Evolutionary conservation across 2,113 vertebrate genomes (phyloP).

Genomic region (Campylomormyrus numenius): DNA sequence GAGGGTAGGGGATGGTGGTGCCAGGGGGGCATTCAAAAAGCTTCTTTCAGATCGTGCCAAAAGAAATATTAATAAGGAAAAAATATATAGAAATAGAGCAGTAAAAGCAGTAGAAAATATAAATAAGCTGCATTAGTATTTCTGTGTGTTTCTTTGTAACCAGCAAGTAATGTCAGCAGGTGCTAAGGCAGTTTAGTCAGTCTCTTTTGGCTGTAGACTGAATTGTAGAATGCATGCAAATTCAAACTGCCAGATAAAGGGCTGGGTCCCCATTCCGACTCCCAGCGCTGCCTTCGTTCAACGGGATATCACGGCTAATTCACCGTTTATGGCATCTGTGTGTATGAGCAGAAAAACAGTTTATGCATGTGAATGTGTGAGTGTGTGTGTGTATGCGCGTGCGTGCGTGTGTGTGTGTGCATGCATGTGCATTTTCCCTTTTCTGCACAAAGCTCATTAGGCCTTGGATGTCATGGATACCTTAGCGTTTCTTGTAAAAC

Average conservation of each 20-base stretch:
- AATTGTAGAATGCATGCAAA: not conserved
- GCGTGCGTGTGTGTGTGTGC: not conserved
- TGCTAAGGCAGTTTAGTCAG: no score
- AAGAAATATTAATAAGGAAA: not conserved
- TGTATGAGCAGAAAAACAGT: not conserved
- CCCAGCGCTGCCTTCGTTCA: not conserved
- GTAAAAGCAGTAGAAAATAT: not conserved
- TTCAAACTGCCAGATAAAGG: slow-evolving; percentile 10
- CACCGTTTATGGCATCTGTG: not conserved
- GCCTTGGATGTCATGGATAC: not conserved
- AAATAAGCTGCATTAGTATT: not conserved
- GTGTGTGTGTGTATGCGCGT: no score
- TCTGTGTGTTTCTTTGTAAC: not conserved
- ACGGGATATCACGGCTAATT: not conserved
- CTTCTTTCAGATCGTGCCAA: not conserved
- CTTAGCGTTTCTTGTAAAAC: not conserved
- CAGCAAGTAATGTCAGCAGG: not conserved
- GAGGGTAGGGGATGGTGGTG: not conserved
- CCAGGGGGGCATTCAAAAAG: not conserved
- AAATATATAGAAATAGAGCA: not conserved
- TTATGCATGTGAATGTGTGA: not conserved
- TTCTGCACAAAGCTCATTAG: not conserved
- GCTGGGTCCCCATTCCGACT: not conserved
- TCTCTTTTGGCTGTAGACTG: not conserved
- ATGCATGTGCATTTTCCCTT: not conserved